Conservation (phyloP, 2,113 vertebrate species). For the Hydropotes inermis region DNA sequence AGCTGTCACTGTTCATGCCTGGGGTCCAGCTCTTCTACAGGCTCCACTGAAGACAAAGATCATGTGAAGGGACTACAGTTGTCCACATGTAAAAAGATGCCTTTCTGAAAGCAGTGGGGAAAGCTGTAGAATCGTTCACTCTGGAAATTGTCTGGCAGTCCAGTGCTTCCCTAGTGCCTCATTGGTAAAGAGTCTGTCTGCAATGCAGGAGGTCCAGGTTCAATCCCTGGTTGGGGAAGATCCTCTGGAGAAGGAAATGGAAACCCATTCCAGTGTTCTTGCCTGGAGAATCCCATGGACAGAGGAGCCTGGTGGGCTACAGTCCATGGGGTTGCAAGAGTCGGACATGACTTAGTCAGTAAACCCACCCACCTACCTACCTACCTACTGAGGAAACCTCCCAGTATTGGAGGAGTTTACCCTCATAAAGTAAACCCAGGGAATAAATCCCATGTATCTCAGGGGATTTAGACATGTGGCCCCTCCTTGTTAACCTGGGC, state of each 20-base stretch:
- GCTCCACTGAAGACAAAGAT: not conserved
- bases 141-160: not conserved
- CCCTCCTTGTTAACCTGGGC: slow-evolving; percentile 27
- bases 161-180: not conserved
- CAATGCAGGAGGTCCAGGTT: not conserved
- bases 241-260: not conserved
- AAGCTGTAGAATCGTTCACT: not conserved
- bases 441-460: not conserved
- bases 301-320: not conserved
- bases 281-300: not conserved
- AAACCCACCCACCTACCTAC: not conserved
- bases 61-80: not conserved
- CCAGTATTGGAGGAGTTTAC: not conserved
- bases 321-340: not conserved
- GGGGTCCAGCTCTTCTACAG: not conserved
- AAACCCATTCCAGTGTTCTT: not conserved
- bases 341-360: not conserved
- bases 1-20: not conserved
- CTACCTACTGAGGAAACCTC: not conserved
- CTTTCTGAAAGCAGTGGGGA: not conserved
- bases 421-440: not conserved
- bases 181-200: not conserved
- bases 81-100: not conserved
- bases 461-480: not conserved
- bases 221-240: not conserved